Evolutionary conservation across 2,113 vertebrate species (phyloP).

Genomic region (Perognathus longimembris): DNA sequence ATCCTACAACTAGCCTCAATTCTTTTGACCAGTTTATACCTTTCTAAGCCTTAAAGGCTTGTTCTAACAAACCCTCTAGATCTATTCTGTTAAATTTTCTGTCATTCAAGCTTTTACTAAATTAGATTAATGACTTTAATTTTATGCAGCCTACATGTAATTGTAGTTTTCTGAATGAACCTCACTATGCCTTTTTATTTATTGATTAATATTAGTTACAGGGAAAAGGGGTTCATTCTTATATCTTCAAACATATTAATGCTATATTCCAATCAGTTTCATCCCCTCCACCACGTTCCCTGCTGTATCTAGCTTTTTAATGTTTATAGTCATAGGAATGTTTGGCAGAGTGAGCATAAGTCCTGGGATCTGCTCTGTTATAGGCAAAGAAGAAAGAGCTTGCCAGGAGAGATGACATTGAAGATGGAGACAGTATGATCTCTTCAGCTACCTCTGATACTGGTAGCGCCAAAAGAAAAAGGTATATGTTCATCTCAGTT

Average conservation of each 20-base stretch:
- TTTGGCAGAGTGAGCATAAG: conserved; percentile 66
- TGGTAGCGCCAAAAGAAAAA: conserved; percentile 97
- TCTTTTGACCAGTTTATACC: background rate
- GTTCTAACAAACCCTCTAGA: conserved; percentile 1
- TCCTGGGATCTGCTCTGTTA: conserved; percentile 79
- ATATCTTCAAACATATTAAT: no score
- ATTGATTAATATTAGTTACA: no score
- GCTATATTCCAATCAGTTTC: no score
- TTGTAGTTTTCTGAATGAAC: conserved; percentile 66
- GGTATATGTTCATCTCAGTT: conserved; percentile 84
- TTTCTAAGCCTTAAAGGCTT: conserved; percentile 49
- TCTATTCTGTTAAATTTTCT: conserved; percentile 54
- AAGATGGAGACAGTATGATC: conserved; percentile 98
- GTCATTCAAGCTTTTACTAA: conserved; percentile 43
- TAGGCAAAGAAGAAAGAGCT: conserved; percentile 97
- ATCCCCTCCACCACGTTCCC: no score
- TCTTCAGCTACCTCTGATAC: conserved; percentile 96
- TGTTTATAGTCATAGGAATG: conserved; percentile 73
- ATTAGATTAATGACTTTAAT: conserved; percentile 59
- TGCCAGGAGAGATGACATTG: conserved; percentile 93
- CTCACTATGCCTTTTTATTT: conserved; percentile 73
- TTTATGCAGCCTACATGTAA: conserved; percentile 46
- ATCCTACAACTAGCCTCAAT: background rate
- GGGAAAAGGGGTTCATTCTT: no score
- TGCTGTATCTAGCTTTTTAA: conserved; percentile 75